Base-by-base conservation (phyloP, 2,797 vertebrate genomes). In the Sebastiscus albofasciatus region DNA sequence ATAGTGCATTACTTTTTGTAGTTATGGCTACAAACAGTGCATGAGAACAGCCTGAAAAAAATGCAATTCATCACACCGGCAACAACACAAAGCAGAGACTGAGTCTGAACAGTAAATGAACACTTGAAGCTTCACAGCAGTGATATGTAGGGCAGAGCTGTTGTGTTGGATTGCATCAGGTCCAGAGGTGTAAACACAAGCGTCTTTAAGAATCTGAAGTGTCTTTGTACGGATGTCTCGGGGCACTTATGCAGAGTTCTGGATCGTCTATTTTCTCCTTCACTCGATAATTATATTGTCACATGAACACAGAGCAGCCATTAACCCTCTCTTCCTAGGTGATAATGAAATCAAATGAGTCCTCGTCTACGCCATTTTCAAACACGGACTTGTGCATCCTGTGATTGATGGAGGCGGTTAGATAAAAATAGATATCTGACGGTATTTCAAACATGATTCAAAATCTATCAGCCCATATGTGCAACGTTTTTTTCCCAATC, bases 141-240 rank as follows among this genome's bases (percentile, higher is more conserved):
- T 58, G 65, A 75, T 71, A 76, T 83, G 59, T 49, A 52, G 68
- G 79, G 64, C 71, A 83, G 83, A 75, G 80, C 73, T 79, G 69
- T 75, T 81, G 79, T 81, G 71, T 61, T 33, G 61, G 54, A 65
- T 87, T 72, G 70, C 80, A 20, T 88, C 78, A 75, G 72, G 68
- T 75, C 74, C 77, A 69, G 34, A 36, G 58, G 68, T 65, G 72
- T 67, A 68, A 77, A 81, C 56, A 67, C 33, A 11, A 3, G 13
- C 8, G 4, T 39, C 3, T 64, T 49, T 9, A n/a, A 74, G 33
- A 67, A 26, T n/a, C 34, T 36, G 39, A 12, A 26, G 54, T 22
- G 31, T 5, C 26, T 72, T 9, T 61, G 4, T 27, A 2, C 5
- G 1, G 18, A 59, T 58, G 42, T 80, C 67, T 70, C 1, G 31